Conservation (phyloP, 1,140 invertebrate genomes). For the Aethina tumida region DNA sequence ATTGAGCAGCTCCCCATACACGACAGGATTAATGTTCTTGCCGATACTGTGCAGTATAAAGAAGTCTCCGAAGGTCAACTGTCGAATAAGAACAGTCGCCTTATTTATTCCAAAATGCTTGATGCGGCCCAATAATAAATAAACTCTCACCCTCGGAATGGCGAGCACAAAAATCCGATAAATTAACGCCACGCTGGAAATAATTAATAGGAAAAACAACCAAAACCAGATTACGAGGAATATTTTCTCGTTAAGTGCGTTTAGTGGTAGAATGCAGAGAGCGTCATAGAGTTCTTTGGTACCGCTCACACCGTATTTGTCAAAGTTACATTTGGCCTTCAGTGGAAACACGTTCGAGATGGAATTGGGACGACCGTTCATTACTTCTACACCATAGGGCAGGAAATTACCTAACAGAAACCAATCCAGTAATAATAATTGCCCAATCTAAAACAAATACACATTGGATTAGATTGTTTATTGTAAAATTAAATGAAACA, state of each 20-base stretch:
- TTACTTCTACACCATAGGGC: conserved; percentile 54
- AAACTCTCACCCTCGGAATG: conserved; percentile 39
- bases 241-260: conserved; percentile 73
- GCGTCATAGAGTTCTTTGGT: conserved; percentile 49
- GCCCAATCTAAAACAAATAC: conserved; percentile 40
- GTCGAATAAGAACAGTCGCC: conserved; percentile 42
- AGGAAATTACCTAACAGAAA: conserved; percentile 67
- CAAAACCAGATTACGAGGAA: conserved; percentile 74
- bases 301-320: conserved; percentile 53
- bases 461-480: not conserved
- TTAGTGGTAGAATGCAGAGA: conserved; percentile 63
- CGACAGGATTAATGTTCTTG: conserved; percentile 53
- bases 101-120: conserved; percentile 39
- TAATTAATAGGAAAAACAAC: conserved; percentile 55
- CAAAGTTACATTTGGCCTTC: conserved; percentile 68
- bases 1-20: conserved; percentile 43
- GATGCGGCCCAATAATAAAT: conserved; percentile 45
- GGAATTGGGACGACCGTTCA: conserved; percentile 38
- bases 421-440: conserved; percentile 56
- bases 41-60: conserved; percentile 56
- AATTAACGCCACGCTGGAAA: conserved; percentile 52
- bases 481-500: not conserved
- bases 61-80: conserved; percentile 54
- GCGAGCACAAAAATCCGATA: conserved; percentile 45
- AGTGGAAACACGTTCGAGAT: conserved; percentile 61